phyloP scores from a whole-genome alignment of 2,797 vertebrate species.

The Ammospiza maritima region DNA sequence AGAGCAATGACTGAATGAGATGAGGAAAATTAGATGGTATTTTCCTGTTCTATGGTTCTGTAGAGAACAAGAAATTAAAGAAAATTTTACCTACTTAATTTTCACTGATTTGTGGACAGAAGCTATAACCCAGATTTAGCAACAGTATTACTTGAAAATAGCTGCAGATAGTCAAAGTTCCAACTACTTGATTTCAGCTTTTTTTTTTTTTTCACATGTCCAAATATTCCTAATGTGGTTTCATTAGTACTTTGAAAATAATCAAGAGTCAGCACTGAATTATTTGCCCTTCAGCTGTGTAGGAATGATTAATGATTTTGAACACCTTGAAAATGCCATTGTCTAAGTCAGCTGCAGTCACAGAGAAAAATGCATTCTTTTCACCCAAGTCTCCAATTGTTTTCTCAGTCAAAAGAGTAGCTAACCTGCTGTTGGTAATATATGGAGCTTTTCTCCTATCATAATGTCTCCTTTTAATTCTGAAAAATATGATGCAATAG shows the following conservation, averaged over 20 bases:
- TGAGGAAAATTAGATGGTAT: neutral
- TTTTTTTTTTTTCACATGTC: neutral
- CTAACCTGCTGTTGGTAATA: neutral
- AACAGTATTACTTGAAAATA: neutral
- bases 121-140: neutral
- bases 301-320: neutral
- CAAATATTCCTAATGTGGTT: neutral
- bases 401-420: neutral
- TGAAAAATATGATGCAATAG: neutral
- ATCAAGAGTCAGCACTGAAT: neutral
- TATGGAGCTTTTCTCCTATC: neutral
- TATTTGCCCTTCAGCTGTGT: neutral
- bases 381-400: neutral
- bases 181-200: neutral
- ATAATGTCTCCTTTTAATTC: neutral
- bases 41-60: neutral
- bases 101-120: neutral
- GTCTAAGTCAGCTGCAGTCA: neutral
- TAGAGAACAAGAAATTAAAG: neutral
- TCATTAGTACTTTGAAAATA: conserved; percentile 23
- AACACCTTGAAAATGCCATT: neutral
- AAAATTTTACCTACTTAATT: neutral
- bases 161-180: neutral
- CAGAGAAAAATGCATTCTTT: neutral
- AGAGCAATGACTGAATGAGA: neutral